Base-by-base conservation (phyloP, 2,888 invertebrate genomes). In the Bimastos eiseni region DNA sequence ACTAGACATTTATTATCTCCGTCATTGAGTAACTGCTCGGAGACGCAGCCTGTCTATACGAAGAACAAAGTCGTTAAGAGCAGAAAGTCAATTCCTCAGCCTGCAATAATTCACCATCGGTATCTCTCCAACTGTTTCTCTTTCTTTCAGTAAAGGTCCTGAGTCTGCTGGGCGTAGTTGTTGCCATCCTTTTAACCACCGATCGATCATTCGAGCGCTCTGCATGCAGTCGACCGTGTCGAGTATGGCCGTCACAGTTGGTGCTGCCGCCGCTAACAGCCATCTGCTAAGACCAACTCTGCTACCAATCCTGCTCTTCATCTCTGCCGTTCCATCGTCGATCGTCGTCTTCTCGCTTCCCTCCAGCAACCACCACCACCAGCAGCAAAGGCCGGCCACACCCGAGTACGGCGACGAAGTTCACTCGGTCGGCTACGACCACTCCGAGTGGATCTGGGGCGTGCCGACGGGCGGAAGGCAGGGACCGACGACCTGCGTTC, bases 401-500 rank as follows among this genome's bases (percentile, higher is more conserved):
- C 86, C 86, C 34, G 37, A 36, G 36, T 86, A 86, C 86, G 86
- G 37, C 21, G 86, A 86, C 86, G 86, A 86, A 24, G 86, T 86
- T 13, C 86, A 86, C 36, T 86, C 86, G 86, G 86, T 86, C 34
- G 86, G 86, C 86, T 86, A 86, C 86, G 86, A 86, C 36, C 86
- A 86, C 36, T 86, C 86, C 21, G 86, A 86, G 86, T 86, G 86
- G 86, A 11, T 37, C 36, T 86, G 86, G 86, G 37, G 37, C 36
- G 86, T 36, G 5, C 33, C 21, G 34, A 30, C 86, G 13, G 86
- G 86, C 36, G 37, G 36, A 0, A 34, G 86, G 6, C 86, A 86
- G 86, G 86, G 86, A 0, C 86, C 34, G 34, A 86, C 86, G 19
- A 92, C 90, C 90, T 96, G 96, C 94, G 95, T 96, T 70, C 95